Conservation (phyloP, 1,140 invertebrate genomes). For the Argopecten irradians region DNA sequence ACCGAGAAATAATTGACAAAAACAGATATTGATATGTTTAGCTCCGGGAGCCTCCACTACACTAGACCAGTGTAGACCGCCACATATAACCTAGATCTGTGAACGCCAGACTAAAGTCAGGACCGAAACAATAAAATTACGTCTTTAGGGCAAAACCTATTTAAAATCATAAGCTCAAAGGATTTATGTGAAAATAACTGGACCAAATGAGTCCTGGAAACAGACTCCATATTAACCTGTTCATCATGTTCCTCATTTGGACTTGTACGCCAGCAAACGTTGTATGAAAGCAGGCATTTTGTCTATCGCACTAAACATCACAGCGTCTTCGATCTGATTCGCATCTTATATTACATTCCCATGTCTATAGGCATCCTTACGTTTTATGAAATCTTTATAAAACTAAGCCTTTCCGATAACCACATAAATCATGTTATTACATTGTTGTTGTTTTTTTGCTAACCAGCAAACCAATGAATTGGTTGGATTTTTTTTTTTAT, state of each 20-base stretch:
- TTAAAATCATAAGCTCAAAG: neutral
- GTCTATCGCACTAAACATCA: neutral
- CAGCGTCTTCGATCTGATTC: neutral
- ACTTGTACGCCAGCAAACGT: neutral
- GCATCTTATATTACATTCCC: neutral
- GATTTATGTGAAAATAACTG: constrained; percentile 6
- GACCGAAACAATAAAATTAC: neutral
- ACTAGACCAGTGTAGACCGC: neutral
- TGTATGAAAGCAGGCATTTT: neutral
- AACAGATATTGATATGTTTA: neutral
- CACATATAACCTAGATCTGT: neutral
- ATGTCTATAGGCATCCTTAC: too few relatives aligned
- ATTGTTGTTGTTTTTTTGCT: too few relatives aligned
- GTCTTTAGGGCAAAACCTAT: neutral
- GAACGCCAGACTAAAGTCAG: neutral
- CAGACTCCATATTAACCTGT: neutral
- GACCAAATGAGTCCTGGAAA: neutral
- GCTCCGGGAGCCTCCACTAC: neutral
- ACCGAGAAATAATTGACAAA: neutral
- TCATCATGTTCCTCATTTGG: neutral
- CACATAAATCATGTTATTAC: too few relatives aligned
- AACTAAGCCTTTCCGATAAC: too few relatives aligned
- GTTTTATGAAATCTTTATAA: too few relatives aligned
- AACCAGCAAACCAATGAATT: too few relatives aligned
- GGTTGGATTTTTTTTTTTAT: too few relatives aligned